Evolutionary conservation across 30 jellyfish, hydroid and myxozoan genomes (phyloP), one percentile per base, ranked within the genome.

Genomic region (Sanderia malayensis): DNA sequence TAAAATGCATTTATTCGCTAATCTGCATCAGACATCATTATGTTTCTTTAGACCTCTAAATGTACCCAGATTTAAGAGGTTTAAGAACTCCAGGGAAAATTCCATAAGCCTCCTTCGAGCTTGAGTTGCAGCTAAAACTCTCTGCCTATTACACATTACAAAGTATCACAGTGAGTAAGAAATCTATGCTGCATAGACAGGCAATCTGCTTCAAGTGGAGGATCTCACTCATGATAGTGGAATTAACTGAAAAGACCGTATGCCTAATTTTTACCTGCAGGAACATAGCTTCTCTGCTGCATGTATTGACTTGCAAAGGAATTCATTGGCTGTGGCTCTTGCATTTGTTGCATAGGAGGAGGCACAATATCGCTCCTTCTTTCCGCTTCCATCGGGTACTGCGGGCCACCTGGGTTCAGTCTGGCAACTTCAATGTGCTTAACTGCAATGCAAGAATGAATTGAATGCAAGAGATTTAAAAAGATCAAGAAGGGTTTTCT

Each of bases 181-280:
- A n/a, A n/a, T n/a, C n/a, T n/a, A n/a, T n/a, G n/a, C n/a, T 6
- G 55, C 55, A 41, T 41, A 6, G 8, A 7, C 7, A 49, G 64
- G 25, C 24, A 2, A 4, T 9, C 8, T 4, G 24, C 25, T 49
- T 11, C 8, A 49, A 49, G 18, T 19, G 18, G 18, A 49, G 4
- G 27, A 4, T 49, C 25, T 2, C 11, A 4, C 18, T 4, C 24
- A 49, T 4, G 64, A 15, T 4, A 49, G 25, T 4, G 24, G 11
- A 49, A 19, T n/a, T n/a, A n/a, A n/a, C n/a, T n/a, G n/a, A n/a
- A n/a, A n/a, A n/a, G n/a, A n/a, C n/a, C n/a, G n/a, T n/a, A n/a
- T n/a, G n/a, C n/a, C n/a, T n/a, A n/a, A n/a, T 37, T 4, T 37
- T 37, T 37, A 37, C 52, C 64, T 49, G 64, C 64, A 49, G 64